phyloP scores from a whole-genome alignment of 2,113 vertebrate species.

The Percopsis transmontana region DNA sequence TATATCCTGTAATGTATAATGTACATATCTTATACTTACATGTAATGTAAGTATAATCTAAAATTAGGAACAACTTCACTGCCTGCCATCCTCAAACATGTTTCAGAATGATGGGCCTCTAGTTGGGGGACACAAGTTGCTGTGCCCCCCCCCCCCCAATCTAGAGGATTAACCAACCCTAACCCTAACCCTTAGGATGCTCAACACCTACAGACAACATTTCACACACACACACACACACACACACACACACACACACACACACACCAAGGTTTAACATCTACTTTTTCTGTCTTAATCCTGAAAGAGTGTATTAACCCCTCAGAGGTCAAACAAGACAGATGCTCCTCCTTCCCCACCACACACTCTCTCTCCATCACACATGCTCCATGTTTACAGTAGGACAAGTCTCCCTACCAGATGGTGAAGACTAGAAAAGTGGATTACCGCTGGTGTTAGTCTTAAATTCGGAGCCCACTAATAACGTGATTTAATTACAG shows the following conservation, averaged over 20 bases:
- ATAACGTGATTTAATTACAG: not conserved
- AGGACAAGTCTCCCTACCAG: not conserved
- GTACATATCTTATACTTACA: too few relatives aligned
- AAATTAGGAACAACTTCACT: too few relatives aligned
- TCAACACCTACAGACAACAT: not conserved
- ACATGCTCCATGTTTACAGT: not conserved
- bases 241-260: constrained; percentile 1
- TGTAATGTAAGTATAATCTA: too few relatives aligned
- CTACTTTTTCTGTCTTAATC: constrained; percentile 34
- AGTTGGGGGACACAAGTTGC: not conserved
- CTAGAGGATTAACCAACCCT: too few relatives aligned
- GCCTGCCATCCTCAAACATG: not conserved
- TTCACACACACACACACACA: constrained; percentile 5
- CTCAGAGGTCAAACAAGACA: constrained; percentile 36
- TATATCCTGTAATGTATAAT: too few relatives aligned
- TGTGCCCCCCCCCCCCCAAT: too few relatives aligned
- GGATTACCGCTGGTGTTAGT: constrained; percentile 21
- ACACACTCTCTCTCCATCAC: constrained; percentile 1
- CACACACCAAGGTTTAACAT: constrained; percentile 1
- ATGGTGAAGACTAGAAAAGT: constrained; percentile 19
- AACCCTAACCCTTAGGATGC: too few relatives aligned
- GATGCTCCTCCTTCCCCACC: constrained; percentile 16
- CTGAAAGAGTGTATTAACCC: constrained; percentile 45
- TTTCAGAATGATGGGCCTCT: constrained; percentile 1
- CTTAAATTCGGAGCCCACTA: not conserved